These are phyloP conservation scores for Amblyornis subalaris DNA, from an alignment of 2,113 vertebrate species.

Conservation along the genomic window DNA sequence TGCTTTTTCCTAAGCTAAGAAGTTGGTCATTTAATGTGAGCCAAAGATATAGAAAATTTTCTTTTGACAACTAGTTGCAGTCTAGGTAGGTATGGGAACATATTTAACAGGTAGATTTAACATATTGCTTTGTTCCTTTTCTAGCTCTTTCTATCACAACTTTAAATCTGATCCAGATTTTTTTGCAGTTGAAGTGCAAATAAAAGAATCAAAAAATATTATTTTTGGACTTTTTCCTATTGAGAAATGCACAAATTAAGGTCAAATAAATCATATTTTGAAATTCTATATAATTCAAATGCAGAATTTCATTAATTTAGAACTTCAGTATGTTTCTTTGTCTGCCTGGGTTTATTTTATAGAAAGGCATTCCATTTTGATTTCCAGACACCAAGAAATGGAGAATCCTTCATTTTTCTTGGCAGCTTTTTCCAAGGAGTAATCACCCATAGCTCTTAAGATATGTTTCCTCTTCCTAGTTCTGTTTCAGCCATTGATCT, in stretches of 20 bases:
- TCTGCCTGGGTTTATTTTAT: background rate
- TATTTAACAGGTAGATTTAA: background rate
- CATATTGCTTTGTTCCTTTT: background rate
- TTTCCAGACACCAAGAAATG: background rate
- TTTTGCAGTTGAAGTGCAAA: background rate
- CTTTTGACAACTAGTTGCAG: background rate
- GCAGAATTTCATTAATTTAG: background rate
- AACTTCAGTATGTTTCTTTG: background rate
- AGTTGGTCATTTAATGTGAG: background rate
- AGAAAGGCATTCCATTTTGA: background rate
- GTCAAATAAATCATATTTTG: background rate
- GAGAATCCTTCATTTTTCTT: background rate
- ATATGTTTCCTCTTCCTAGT: background rate
- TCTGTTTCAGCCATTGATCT: background rate
- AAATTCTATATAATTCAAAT: background rate
- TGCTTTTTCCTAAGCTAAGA: background rate
- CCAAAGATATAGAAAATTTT: background rate
- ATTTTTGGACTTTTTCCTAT: background rate
- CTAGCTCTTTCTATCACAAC: background rate
- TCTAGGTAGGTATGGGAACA: background rate
- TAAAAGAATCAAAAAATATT: background rate
- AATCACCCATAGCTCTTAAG: background rate
- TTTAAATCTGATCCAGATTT: background rate
- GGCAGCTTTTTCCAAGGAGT: background rate
- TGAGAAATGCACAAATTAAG: background rate